These are phyloP conservation scores for Pogonocherus hispidulus DNA, from an alignment of 2,888 invertebrate species.

Conservation along the genomic window DNA sequence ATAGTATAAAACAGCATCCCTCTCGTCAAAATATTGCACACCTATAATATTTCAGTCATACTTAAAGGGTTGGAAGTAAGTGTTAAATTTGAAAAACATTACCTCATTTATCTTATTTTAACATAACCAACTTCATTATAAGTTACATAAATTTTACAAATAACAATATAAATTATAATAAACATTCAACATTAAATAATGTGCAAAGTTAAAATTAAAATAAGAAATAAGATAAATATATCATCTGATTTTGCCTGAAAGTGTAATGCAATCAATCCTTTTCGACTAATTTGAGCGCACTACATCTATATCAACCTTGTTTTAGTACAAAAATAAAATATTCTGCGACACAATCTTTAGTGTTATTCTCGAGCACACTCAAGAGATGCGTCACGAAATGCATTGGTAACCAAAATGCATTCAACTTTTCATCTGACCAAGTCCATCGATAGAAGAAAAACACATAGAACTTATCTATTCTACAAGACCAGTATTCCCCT, in stretches of 20 bases:
- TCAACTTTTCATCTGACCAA: neutral
- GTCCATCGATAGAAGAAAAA: neutral
- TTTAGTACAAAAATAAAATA: neutral
- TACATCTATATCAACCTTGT: neutral
- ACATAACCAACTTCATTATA: too few species aligned
- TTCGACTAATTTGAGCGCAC: neutral
- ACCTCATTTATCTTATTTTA: too few species aligned
- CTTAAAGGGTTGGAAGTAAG: too few species aligned
- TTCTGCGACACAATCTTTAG: neutral
- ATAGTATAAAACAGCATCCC: too few species aligned
- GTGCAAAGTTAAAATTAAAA: too few species aligned
- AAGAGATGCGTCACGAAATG: constrained; percentile 4
- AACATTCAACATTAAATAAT: too few species aligned
- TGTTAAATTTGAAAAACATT: too few species aligned
- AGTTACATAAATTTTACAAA: too few species aligned
- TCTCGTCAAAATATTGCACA: neutral
- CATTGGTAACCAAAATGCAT: constrained; percentile 15
- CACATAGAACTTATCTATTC: constrained; percentile 23
- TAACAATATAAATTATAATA: too few species aligned
- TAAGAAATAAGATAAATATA: too few species aligned
- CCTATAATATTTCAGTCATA: neutral
- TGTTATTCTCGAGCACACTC: neutral
- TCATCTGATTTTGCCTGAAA: neutral
- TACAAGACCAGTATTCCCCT: constrained; percentile 27
- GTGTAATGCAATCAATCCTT: neutral